Base-by-base conservation (phyloP, 2,797 vertebrate genomes). In the Melopsittacus undulatus region DNA sequence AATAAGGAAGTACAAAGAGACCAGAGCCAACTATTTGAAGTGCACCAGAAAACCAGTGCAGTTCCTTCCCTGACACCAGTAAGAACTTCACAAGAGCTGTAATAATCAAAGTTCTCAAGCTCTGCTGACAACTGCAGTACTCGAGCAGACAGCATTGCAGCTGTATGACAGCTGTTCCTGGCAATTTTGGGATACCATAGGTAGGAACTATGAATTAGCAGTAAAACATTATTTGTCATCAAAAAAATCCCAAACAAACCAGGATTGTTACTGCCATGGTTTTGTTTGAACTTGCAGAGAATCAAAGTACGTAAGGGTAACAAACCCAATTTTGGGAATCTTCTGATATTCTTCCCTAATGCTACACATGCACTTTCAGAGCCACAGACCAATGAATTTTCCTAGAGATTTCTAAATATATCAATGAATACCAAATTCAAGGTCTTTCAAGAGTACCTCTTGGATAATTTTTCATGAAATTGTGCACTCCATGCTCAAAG, bases 111-210 rank as follows among this genome's bases (percentile, higher is more conserved):
- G 74, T 80, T 52, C 27, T 51, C 77, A 63, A 7, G 48, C 82
- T 84, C 92, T 90, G 89, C 72, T 48, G 91, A 57, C 43, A 78
- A 94, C 73, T 17, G 29, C 52, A 69, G 91, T 54, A 67, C 74
- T 43, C 68, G 78, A 97, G 92, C 48, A 46, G 70, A 87, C 82
- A 87, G 69, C 42, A 56, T 80, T 43, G 22, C 92, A 97, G 96
- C 95, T 95, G 95, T 61, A 81, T 30, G 83, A 90, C 83, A 97
- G 94, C 95, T 96, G 92, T 85, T 88, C 69, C 83, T 90, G 68
- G 87, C 34, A 0, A 80, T 51, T 91, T 92, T 54, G 24, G 4
- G 48, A 93, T 87, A 92, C 69, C 62, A 45, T 1, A 22, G 34
- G 26, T 57, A 67, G 36, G 67, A 61, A 70, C 86, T 77, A 85